Conservation (phyloP, 2,797 vertebrate genomes). For the Cyprinodon diabolis region DNA sequence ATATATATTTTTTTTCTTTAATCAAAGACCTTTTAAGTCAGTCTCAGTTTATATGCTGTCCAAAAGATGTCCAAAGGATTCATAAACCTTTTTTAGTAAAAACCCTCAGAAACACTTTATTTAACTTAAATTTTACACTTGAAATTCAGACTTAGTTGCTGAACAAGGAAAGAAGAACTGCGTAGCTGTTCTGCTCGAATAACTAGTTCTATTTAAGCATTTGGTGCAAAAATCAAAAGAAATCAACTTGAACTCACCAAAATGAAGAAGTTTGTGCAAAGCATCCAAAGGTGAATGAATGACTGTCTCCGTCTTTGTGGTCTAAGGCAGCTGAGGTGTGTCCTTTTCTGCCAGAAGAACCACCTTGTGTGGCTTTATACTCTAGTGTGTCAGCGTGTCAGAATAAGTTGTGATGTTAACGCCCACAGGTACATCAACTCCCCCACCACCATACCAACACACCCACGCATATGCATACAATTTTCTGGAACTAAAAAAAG, state of each 20-base stretch:
- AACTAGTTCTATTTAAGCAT: not conserved
- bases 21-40: not conserved
- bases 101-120: not conserved
- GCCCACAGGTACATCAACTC: slow-evolving; percentile 60
- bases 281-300: slow-evolving; percentile 17
- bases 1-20: not conserved
- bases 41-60: not conserved
- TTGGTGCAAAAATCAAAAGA: not conserved
- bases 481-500: slow-evolving; percentile 14
- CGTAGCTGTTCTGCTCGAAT: not conserved
- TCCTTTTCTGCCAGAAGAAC: slow-evolving; percentile 31
- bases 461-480: not conserved
- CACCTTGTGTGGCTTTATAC: slow-evolving; percentile 69
- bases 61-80: not conserved
- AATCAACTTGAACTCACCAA: slow-evolving; percentile 50
- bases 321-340: slow-evolving; percentile 39
- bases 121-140: not conserved
- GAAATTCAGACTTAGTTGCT: not conserved
- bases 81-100: not conserved
- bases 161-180: not conserved
- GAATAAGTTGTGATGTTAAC: slow-evolving; percentile 66
- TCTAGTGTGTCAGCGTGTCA: slow-evolving; percentile 16
- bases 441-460: slow-evolving; percentile 10
- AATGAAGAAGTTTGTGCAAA: slow-evolving; percentile 1
- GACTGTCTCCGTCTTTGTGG: not conserved